A percentile compares a stretch with the other conserved stretches of the same genome.
These are phyloP conservation scores for Metallyticus violacea DNA, from an alignment of 2,888 invertebrate species.

Conservation along the genomic window DNA sequence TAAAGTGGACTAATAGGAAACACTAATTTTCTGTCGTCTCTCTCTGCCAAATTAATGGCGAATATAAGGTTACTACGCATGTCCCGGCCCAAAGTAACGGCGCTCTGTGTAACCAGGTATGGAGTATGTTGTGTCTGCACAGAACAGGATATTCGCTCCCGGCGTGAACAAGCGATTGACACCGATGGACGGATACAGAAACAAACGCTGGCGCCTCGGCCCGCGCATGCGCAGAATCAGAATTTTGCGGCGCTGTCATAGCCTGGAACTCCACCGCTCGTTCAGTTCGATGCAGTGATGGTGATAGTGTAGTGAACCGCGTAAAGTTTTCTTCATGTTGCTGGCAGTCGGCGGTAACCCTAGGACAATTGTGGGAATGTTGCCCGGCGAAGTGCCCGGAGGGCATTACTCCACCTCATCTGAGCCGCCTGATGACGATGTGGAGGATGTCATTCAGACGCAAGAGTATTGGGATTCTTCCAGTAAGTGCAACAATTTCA, in stretches of 20 bases:
- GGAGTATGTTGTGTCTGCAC: not conserved
- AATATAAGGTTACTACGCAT: not conserved
- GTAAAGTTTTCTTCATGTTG: constrained; percentile 44
- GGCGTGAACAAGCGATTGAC: too few relatives aligned
- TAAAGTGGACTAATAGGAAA: too few relatives aligned
- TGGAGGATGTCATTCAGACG: constrained; percentile 36
- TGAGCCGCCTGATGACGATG: constrained; percentile 34
- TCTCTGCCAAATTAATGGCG: not conserved
- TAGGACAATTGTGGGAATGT: constrained; percentile 53
- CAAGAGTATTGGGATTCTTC: constrained; percentile 36
- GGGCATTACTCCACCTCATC: constrained; percentile 25
- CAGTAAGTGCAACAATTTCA: constrained; percentile 27
- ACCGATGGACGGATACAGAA: too few relatives aligned
- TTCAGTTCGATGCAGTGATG: not conserved
- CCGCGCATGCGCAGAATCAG: not conserved
- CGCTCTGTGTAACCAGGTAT: not conserved
- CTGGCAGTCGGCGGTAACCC: constrained; percentile 55
- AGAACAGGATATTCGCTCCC: not conserved
- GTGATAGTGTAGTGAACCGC: not conserved
- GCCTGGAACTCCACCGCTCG: not conserved
- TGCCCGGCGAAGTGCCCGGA: constrained; percentile 48
- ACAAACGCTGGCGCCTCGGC: not conserved
- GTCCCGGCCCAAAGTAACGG: not conserved
- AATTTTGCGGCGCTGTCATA: not conserved
- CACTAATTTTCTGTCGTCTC: too few relatives aligned